Conservation (phyloP, 2,888 invertebrate genomes). For the Chrysotoxum bicinctum region DNA sequence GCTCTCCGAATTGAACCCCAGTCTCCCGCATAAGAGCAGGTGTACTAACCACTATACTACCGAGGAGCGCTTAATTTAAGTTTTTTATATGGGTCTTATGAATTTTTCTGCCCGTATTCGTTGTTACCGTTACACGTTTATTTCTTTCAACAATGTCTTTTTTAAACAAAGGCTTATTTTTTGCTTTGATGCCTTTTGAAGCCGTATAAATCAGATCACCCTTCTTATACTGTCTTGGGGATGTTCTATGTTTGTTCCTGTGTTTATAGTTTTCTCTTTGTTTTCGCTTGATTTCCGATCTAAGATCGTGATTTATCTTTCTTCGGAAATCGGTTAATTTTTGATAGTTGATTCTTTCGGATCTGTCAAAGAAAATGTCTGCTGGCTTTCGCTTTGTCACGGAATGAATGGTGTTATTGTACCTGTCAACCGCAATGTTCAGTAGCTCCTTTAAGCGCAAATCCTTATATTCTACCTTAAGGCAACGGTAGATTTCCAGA, state of each 20-base stretch:
- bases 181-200: not conserved
- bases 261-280: too few relatives aligned
- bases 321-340: too few relatives aligned
- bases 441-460: too few relatives aligned
- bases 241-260: not conserved
- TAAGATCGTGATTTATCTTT: too few relatives aligned
- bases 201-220: not conserved
- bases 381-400: too few relatives aligned
- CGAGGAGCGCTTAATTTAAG: not conserved
- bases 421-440: too few relatives aligned
- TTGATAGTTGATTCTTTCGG: too few relatives aligned
- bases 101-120: not conserved
- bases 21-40: not conserved
- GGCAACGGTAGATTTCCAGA: too few relatives aligned
- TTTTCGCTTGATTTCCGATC: too few relatives aligned
- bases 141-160: not conserved
- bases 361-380: too few relatives aligned
- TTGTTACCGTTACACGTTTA: not conserved
- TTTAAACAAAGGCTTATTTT: not conserved
- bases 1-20: not conserved
- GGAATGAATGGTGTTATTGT: too few relatives aligned
- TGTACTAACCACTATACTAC: not conserved
- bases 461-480: too few relatives aligned
- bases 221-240: not conserved
- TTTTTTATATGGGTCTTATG: not conserved